Evolutionary conservation across 2,888 invertebrate genomes (phyloP).

Genomic region (Bellardia bayeri): DNA sequence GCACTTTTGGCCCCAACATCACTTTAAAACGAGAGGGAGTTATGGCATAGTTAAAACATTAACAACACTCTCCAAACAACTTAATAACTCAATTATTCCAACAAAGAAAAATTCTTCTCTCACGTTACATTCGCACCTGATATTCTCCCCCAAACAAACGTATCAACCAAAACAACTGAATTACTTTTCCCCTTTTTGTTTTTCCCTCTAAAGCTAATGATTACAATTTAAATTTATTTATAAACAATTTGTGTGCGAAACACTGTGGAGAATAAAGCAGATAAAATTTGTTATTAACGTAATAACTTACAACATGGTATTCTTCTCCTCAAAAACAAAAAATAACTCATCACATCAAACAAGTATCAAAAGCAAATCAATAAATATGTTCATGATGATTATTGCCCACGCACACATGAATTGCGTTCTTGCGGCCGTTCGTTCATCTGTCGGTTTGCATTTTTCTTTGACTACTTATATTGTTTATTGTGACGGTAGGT

Average conservation of each 20-base stretch:
- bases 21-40: background rate
- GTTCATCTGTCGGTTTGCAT: slow-evolving; percentile 7
- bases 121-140: slow-evolving; percentile 55
- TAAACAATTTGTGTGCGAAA: slow-evolving; percentile 16
- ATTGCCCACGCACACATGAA: slow-evolving; percentile 67
- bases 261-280: background rate
- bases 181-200: slow-evolving; percentile 9
- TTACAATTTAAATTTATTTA: slow-evolving; percentile 56
- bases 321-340: background rate
- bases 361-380: slow-evolving; percentile 53
- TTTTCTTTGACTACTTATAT: slow-evolving; percentile 42
- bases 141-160: slow-evolving; percentile 15
- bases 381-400: slow-evolving; percentile 53
- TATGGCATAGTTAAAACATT: background rate
- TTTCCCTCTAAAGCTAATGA: slow-evolving; percentile 28
- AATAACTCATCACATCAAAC: slow-evolving; percentile 10
- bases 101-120: background rate
- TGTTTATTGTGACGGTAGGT: slow-evolving; percentile 10
- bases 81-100: slow-evolving; percentile 43
- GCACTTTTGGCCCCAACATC: background rate
- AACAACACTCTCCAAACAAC: background rate
- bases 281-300: slow-evolving; percentile 52
- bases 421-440: slow-evolving; percentile 20
- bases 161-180: slow-evolving; percentile 6
- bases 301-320: slow-evolving; percentile 51